Conservation (phyloP, 2,113 vertebrate genomes). For the Psammodynastes pulverulentus region DNA sequence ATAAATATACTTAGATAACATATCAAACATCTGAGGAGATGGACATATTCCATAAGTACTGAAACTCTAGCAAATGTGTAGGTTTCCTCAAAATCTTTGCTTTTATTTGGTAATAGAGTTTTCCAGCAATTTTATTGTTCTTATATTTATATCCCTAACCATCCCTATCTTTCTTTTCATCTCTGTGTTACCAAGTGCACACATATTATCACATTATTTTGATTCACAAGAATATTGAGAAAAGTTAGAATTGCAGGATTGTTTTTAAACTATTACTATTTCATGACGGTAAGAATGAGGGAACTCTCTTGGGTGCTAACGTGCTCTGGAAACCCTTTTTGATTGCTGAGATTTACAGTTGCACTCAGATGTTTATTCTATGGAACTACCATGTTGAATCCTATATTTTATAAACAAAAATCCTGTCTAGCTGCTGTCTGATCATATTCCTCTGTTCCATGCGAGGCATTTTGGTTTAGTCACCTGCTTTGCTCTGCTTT, state of each 20-base stretch:
- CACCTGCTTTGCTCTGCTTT: background rate
- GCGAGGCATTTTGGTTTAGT: background rate
- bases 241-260: background rate
- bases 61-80: background rate
- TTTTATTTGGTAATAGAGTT: background rate
- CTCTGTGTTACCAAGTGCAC: background rate
- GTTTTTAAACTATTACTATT: background rate
- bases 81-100: background rate
- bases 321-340: background rate
- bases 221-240: background rate
- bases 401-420: background rate
- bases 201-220: background rate
- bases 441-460: background rate
- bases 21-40: background rate
- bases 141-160: background rate
- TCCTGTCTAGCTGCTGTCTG: no score
- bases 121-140: background rate
- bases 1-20: background rate
- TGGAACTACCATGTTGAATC: background rate
- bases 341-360: background rate
- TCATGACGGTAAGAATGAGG: background rate
- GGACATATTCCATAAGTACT: background rate
- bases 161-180: background rate
- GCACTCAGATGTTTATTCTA: background rate
- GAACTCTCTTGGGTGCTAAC: background rate